These are phyloP conservation scores for Perithous albicinctus DNA, from an alignment of 2,888 invertebrate genomes.

Conservation along the genomic window DNA sequence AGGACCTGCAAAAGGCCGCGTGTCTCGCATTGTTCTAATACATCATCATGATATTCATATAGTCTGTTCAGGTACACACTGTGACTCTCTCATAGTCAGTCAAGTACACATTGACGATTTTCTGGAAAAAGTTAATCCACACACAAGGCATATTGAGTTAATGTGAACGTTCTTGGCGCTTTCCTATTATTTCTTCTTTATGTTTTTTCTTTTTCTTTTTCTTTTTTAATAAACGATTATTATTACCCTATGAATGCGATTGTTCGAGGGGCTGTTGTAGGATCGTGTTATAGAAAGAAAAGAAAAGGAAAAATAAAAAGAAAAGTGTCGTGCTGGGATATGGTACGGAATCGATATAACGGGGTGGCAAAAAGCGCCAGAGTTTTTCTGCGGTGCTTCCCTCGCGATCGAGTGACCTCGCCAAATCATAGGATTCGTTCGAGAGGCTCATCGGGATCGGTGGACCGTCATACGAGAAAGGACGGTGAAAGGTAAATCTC, in stretches of 20 bases:
- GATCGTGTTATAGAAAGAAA: conserved; percentile 8
- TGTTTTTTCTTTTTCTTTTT: too few relatives aligned
- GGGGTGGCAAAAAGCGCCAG: not conserved
- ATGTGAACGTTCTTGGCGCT: conserved; percentile 47
- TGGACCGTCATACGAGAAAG: conserved; percentile 42
- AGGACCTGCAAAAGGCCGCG: conserved; percentile 84
- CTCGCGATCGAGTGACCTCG: conserved; percentile 53
- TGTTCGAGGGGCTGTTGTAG: conserved; percentile 6
- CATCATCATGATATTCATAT: conserved; percentile 84
- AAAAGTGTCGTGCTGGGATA: conserved; percentile 6
- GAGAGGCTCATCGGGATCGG: conserved; percentile 47
- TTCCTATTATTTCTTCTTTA: conserved; percentile 35
- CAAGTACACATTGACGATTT: conserved; percentile 80
- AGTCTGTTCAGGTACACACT: conserved; percentile 81
- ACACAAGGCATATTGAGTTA: conserved; percentile 80
- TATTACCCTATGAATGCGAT: conserved; percentile 8
- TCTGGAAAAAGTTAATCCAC: conserved; percentile 85
- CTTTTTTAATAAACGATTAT: conserved; percentile 29
- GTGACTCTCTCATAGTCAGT: conserved; percentile 78
- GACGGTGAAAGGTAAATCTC: conserved; percentile 41
- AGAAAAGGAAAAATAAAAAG: conserved; percentile 6
- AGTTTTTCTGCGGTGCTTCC: conserved; percentile 23
- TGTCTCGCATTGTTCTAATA: conserved; percentile 83
- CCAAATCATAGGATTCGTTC: conserved; percentile 58
- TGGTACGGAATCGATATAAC: conserved; percentile 30